Percentiles rank a stretch among this genome's conserved stretches.
These are phyloP conservation scores for Cryptoprocta ferox DNA, from an alignment of 2,797 vertebrate genomes.

Conservation along the genomic window DNA sequence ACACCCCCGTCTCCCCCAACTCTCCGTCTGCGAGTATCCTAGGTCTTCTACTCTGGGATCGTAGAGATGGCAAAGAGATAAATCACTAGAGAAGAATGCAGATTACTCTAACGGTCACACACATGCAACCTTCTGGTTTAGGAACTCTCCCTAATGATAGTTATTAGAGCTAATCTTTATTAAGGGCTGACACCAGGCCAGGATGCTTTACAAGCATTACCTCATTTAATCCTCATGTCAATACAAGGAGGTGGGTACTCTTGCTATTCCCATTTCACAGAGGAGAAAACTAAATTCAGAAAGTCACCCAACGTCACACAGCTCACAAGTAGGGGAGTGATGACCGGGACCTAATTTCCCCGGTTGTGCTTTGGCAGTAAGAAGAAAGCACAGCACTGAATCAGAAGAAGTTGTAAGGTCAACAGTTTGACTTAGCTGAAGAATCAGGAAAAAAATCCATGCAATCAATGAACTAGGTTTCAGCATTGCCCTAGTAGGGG, in stretches of 20 bases:
- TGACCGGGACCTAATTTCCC: background rate
- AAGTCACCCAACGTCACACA: background rate
- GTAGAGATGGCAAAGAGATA: background rate
- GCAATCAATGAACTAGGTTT: background rate
- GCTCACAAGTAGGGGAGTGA: background rate
- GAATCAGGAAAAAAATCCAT: background rate
- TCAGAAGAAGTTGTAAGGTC: background rate
- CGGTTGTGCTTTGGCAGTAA: background rate
- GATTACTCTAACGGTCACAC: background rate
- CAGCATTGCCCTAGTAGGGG: background rate
- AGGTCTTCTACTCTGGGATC: background rate
- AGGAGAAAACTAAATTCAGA: constrained; percentile 28
- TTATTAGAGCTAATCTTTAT: background rate
- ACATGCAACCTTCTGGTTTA: background rate
- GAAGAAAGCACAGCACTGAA: background rate
- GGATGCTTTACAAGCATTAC: background rate
- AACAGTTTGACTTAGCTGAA: background rate
- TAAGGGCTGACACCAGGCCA: background rate
- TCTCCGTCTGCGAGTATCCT: background rate
- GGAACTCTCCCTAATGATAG: background rate
- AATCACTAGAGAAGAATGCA: background rate
- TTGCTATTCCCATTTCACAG: background rate
- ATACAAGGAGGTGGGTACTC: background rate
- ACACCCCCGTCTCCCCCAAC: background rate
- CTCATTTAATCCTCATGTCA: background rate